Conservation (phyloP, 2,888 invertebrate genomes). For the Harpalus rubripes region DNA sequence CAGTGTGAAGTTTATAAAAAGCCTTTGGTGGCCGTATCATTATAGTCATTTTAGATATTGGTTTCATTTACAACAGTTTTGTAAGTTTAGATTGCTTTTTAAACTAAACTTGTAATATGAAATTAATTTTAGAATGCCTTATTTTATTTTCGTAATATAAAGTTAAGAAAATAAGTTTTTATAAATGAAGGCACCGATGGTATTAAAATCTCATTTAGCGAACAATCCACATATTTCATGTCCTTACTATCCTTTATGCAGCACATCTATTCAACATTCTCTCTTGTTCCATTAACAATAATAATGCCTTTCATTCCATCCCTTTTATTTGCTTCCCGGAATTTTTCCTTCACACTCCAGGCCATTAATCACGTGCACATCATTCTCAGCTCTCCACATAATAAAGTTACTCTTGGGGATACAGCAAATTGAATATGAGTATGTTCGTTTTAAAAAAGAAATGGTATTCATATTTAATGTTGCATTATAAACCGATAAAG, state of each 20-base stretch:
- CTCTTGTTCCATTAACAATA: slow-evolving; percentile 22
- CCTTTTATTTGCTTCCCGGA: slow-evolving; percentile 19
- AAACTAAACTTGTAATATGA: not conserved
- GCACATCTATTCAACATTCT: not conserved
- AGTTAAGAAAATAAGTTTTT: not conserved
- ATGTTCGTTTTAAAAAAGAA: not conserved
- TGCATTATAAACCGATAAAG: not conserved
- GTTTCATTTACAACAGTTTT: not conserved
- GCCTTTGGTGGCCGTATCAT: too few species aligned
- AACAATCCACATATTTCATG: slow-evolving; percentile 25
- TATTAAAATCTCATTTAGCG: not conserved
- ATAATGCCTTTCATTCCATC: slow-evolving; percentile 1
- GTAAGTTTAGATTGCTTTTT: not conserved
- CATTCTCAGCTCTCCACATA: slow-evolving; percentile 4
- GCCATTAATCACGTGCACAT: slow-evolving; percentile 13
- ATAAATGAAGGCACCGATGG: not conserved
- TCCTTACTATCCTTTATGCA: slow-evolving; percentile 8
- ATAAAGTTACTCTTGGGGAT: slow-evolving; percentile 11
- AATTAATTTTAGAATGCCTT: not conserved
- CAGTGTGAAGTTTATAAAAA: too few species aligned
- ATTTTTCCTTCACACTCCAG: slow-evolving; percentile 13
- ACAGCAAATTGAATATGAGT: not conserved
- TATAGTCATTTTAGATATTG: too few species aligned
- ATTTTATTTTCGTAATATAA: not conserved
- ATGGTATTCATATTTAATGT: not conserved